Base-by-base conservation (phyloP, 2,797 vertebrate species). In the Darevskia nairensis region DNA sequence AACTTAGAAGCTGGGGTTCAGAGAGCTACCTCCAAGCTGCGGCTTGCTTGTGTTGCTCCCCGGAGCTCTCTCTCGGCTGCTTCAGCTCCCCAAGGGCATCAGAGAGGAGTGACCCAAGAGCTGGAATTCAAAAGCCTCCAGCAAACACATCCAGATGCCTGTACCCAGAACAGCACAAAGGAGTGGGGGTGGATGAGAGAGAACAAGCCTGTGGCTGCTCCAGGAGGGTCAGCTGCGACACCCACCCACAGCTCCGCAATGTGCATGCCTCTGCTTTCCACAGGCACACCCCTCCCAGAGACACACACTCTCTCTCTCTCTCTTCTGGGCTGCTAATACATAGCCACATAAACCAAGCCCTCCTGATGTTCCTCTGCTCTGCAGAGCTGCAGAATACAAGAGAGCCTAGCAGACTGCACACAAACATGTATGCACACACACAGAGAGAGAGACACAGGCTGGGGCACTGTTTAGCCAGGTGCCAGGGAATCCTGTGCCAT, bases 61-160 rank as follows among this genome's bases (percentile, higher is more conserved):
- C 50, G 50, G 50, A 55, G 50, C 50, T 55, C 50, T 55, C 50
- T 55, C 50, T 91, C 88, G 88, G 84, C 93, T 91, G 91, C 94
- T 91, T 91, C 86, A 3, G 88, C 94, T 94, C 92, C 94, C 55
- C 80, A 88, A 92, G 91, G 91, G 92, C 59, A 86, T 93, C 92
- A 93, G 71, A 89, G 92, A 93, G 93, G 93, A 95, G 89, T 92
- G 93, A 94, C 93, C 93, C 94, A 93, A 90, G 92, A 94, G 92
- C 89, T 93, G 92, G 90, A 93, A 94, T 95, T 93, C 8, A 86
- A 93, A 93, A 94, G 93, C 85, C 76, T 79, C 92, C 92, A 95
- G 93, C 91, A 93, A 94, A 90, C 92, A 90, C 80, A 93, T 94
- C 89, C 94, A 93, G 95, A 93, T 93, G 92, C 94, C 93, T 87